Evolutionary conservation across 1,140 invertebrate genomes (phyloP).

Genomic region (Calosoma granatense): DNA sequence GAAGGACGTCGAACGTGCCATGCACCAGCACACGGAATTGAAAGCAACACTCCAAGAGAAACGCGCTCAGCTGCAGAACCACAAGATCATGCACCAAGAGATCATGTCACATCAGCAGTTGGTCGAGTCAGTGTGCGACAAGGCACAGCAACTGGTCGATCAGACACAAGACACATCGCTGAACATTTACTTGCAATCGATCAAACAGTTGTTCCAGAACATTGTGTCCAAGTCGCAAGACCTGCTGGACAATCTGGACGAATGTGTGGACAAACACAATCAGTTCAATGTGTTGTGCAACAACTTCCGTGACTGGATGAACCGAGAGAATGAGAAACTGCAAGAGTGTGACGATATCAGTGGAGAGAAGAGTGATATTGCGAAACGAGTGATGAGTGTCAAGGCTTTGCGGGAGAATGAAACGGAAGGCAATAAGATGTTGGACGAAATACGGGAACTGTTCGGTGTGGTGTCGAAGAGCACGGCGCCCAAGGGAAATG

Average conservation of each 20-base stretch:
- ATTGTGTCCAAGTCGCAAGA: slow-evolving; percentile 82
- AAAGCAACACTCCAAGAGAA: slow-evolving; percentile 90
- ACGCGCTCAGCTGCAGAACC: slow-evolving; percentile 85
- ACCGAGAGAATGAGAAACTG: slow-evolving; percentile 63
- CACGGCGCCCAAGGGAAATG: slow-evolving; percentile 68
- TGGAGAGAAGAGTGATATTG: slow-evolving; percentile 72
- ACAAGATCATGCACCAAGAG: slow-evolving; percentile 91
- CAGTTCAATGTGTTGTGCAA: slow-evolving; percentile 61
- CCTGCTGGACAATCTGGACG: slow-evolving; percentile 72
- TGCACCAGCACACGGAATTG: slow-evolving; percentile 83
- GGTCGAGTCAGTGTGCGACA: slow-evolving; percentile 84
- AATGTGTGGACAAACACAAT: slow-evolving; percentile 77
- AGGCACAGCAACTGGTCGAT: slow-evolving; percentile 80
- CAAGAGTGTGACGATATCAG: slow-evolving; percentile 63
- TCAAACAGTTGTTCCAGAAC: slow-evolving; percentile 79
- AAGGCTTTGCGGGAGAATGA: slow-evolving; percentile 58
- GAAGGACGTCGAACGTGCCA: slow-evolving; percentile 79
- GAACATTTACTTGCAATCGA: slow-evolving; percentile 77
- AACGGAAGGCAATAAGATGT: slow-evolving; percentile 56
- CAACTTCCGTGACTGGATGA: slow-evolving; percentile 69
- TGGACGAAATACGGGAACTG: slow-evolving; percentile 58
- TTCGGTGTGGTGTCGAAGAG: slow-evolving; percentile 62
- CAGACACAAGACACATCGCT: slow-evolving; percentile 80
- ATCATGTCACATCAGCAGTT: slow-evolving; percentile 84
- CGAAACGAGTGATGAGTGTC: slow-evolving; percentile 59